These are phyloP conservation scores for Panulirus ornatus DNA, from an alignment of 1,140 invertebrate species.

Conservation along the genomic window DNA sequence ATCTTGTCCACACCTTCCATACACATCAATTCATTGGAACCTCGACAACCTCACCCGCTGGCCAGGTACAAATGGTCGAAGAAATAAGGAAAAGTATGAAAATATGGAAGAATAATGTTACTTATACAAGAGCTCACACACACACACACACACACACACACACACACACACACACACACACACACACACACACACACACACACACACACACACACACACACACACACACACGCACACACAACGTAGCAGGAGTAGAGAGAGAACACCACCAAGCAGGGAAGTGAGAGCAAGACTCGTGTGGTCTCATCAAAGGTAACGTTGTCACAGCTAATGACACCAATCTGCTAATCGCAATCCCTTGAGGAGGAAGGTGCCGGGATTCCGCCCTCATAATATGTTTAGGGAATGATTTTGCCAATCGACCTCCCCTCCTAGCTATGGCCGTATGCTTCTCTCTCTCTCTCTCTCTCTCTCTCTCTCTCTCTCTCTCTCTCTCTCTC, in stretches of 20 bases:
- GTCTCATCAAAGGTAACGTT: constrained; percentile 58
- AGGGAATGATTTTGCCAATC: constrained; percentile 45
- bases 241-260: background rate
- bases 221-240: background rate
- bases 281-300: constrained; percentile 30
- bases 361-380: constrained; percentile 42
- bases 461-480: constrained; percentile 5
- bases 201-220: constrained; percentile 36
- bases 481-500: constrained; percentile 30
- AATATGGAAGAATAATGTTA: too few relatives aligned
- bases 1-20: too few relatives aligned
- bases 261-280: too few relatives aligned
- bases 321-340: constrained; percentile 61
- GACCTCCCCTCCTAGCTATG: background rate
- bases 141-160: constrained; percentile 15
- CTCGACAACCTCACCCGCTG: too few relatives aligned
- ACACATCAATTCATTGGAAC: too few relatives aligned
- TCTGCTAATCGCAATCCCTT: constrained; percentile 56
- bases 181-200: constrained; percentile 36
- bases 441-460: background rate
- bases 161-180: constrained; percentile 38
- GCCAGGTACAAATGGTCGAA: too few relatives aligned
- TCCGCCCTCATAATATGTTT: constrained; percentile 54
- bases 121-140: too few relatives aligned
- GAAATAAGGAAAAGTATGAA: too few relatives aligned